phyloP scores from a whole-genome alignment of 35 echinoderm and acorn worm genomes.

The Stichopus chloronotus region DNA sequence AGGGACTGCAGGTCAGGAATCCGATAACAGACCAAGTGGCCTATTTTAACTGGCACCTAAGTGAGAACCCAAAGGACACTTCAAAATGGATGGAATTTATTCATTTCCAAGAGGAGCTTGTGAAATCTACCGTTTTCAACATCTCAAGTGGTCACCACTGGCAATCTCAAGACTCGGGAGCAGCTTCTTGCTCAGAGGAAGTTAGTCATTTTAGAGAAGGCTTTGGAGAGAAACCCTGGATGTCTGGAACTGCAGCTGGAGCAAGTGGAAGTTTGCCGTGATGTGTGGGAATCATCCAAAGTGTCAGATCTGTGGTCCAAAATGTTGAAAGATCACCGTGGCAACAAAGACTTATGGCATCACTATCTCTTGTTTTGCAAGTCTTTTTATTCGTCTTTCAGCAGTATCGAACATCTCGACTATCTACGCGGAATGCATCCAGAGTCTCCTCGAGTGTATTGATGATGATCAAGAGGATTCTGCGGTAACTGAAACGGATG shows the following conservation, averaged over 20 bases:
- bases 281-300: slow-evolving; percentile 68
- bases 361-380: slow-evolving; percentile 80
- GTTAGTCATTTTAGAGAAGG: slow-evolving; percentile 86
- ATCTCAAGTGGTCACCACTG: background rate
- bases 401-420: slow-evolving; percentile 63
- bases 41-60: slow-evolving; percentile 72
- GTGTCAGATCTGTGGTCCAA: slow-evolving; percentile 78
- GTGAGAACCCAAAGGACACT: slow-evolving; percentile 81
- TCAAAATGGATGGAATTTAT: slow-evolving; percentile 83
- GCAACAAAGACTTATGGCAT: slow-evolving; percentile 71
- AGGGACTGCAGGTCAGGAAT: background rate
- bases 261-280: slow-evolving; percentile 78
- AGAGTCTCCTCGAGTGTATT: slow-evolving; percentile 36
- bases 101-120: slow-evolving; percentile 80
- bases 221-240: slow-evolving; percentile 72
- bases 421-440: slow-evolving; percentile 74
- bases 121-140: slow-evolving; percentile 19
- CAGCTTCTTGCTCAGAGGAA: slow-evolving; percentile 77
- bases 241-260: slow-evolving; percentile 77
- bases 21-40: slow-evolving; percentile 36
- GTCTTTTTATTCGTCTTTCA: slow-evolving; percentile 78
- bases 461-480: background rate
- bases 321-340: slow-evolving; percentile 66
- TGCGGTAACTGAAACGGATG: slow-evolving; percentile 11
- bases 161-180: slow-evolving; percentile 27